Evolutionary conservation across 2,113 vertebrate species (phyloP).

Genomic region (Pantherophis guttatus): DNA sequence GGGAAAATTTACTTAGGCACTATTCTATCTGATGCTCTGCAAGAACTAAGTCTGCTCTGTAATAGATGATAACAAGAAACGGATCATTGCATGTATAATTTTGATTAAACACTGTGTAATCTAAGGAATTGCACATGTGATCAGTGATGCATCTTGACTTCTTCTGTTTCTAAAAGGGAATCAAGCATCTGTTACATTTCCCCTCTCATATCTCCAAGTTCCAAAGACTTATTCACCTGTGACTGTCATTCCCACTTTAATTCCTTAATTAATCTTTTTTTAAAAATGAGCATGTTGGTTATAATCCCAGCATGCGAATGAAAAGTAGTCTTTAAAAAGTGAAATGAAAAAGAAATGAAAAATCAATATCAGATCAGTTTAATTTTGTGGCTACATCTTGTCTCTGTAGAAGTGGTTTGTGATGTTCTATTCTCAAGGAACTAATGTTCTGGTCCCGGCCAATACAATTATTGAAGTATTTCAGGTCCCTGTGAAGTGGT

Average conservation of each 20-base stretch:
- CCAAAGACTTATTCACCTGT: background rate
- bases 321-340: background rate
- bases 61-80: background rate
- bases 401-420: background rate
- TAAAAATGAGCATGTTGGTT: background rate
- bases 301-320: background rate
- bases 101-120: background rate
- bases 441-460: background rate
- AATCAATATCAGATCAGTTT: background rate
- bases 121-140: background rate
- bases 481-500: background rate
- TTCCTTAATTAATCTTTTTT: background rate
- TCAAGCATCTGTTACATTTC: constrained; percentile 7
- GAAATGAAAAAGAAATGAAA: background rate
- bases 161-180: background rate
- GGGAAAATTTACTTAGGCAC: background rate
- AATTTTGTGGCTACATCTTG: background rate
- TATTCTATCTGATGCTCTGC: background rate
- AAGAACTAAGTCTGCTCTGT: background rate
- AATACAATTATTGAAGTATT: background rate
- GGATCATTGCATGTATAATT: background rate
- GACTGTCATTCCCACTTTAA: background rate
- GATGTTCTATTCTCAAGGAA: background rate
- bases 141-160: background rate
- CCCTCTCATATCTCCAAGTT: background rate